Percentiles rank a stretch among this genome's conserved stretches.
Evolutionary conservation across 2,888 invertebrate genomes (phyloP).

Genomic region (Polyommatus icarus): DNA sequence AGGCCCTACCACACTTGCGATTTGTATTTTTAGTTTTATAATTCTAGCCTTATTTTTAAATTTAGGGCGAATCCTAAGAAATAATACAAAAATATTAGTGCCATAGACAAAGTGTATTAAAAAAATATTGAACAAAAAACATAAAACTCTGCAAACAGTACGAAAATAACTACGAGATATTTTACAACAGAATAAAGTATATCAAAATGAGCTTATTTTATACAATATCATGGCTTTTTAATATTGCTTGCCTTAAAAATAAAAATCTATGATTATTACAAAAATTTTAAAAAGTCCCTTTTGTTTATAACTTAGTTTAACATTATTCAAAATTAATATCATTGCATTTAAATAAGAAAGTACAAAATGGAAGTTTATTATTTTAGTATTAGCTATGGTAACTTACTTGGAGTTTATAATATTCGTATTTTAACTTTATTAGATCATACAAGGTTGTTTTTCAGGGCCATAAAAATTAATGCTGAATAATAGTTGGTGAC

Average conservation of each 20-base stretch:
- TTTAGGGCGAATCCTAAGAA: constrained; percentile 3
- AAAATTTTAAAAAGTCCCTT: neutral
- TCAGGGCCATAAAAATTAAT: too few relatives aligned
- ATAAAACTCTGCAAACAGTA: neutral
- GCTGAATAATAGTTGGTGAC: too few relatives aligned
- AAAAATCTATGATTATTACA: neutral
- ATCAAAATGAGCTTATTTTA: neutral
- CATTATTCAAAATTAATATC: neutral
- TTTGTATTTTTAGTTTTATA: neutral
- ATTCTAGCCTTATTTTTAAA: neutral
- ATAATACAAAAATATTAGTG: constrained; percentile 23
- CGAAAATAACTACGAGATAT: constrained; percentile 2
- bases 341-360: neutral
- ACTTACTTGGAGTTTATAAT: neutral
- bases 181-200: constrained; percentile 6
- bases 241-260: neutral
- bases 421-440: neutral
- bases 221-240: neutral
- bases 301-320: neutral
- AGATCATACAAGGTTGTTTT: neutral
- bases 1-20: too few relatives aligned
- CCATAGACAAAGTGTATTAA: constrained; percentile 11
- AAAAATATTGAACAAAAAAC: constrained; percentile 7
- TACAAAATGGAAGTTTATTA: neutral
- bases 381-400: neutral